Evolutionary conservation across 2,888 invertebrate species (phyloP), one percentile per base, ranked within the genome.

Genomic region (Lithophane leautieri): DNA sequence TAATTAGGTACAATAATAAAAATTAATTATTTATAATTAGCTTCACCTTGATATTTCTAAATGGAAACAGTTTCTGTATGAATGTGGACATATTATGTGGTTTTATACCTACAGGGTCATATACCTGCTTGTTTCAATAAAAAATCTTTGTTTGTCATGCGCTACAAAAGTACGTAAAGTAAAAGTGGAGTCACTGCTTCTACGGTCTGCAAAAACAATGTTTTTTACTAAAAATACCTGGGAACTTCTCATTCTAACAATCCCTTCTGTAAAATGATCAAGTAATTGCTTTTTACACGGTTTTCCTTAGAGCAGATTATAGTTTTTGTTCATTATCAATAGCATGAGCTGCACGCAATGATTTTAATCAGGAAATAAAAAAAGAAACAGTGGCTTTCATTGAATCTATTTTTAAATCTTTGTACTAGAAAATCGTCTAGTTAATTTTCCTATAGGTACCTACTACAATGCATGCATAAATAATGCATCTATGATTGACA

Each of bases 101-200:
- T 60, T 44, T 22, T 25, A 28, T 65, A 34, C 34, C 34, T 34
- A 66, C 71, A 78, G 68, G 79, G 81, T 82, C 62, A 76, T 79
- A 73, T 78, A 79, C 76, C 71, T 74, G 40, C 63, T 69, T 72
- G 63, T 80, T 83, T 76, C 56, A 44, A 78, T 82, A 73, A 65
- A 76, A 76, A 74, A 78, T 80, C 73, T 81, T 73, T 69, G 76
- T 86, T 81, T 78, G 79, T 78, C 84, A 74, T 81, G 73, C 78
- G 69, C 74, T 60, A 73, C 70, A 83, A 86, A 80, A 79, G 68
- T 34, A 34, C 34, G 6, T 76, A n/a, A 76, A 84, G 82, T 85
- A 83, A 88, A 87, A 80, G 81, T 81, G 28, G 63, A 78, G 76
- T 70, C 74, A 44, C 50, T 47, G 44, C 0, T 42, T 16, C 76